Base-by-base conservation (phyloP, 1,140 invertebrate genomes). In the Leptinotarsa defecta region DNA sequence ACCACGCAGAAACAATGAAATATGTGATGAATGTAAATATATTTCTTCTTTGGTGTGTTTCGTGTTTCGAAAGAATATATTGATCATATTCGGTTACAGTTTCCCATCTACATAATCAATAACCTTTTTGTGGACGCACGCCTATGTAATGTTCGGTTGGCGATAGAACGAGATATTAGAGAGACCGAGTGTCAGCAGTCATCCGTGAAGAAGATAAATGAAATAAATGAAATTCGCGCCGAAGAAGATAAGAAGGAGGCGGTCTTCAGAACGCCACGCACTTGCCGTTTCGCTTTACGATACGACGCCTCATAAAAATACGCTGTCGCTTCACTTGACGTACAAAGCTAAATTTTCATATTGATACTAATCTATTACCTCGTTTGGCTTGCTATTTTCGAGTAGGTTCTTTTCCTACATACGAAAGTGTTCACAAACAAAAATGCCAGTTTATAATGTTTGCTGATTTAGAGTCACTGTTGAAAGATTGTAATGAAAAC, bases 171-270 rank as follows among this genome's bases (percentile, higher is more conserved):
- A 15, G 17, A 57, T 57, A 57, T 57, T 68, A 77, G 71, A 71
- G 67, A 68, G 75, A 77, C 79, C 74, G 73, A 80, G 77, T 81
- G 80, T 75, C 80, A 82, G 77, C 78, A 82, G 78, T 82, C 81
- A 81, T 78, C 75, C 81, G 81, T 81, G 81, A 82, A 77, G 81
- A 82, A 82, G 81, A 82, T 82, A 82, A 82, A 82, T 82, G 81
- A 79, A 80, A 82, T 82, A 82, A 82, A 82, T 82, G 81, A 80
- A 82, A 82, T 77, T 77, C 73, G 78, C 76, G 73, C 75, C 74
- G 73, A 74, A 75, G 77, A 75, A 75, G 81, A 80, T 80, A 81
- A 81, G 76, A 65, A 17, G 68, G 20, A 49, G 76, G 68, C 64
- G 17, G 52, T 57, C 52, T 13, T 19, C 52, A 19, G 57, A 68